These are phyloP conservation scores for Hirtodrosophila alboralis DNA, from an alignment of 2,888 invertebrate genomes.

Conservation along the genomic window DNA sequence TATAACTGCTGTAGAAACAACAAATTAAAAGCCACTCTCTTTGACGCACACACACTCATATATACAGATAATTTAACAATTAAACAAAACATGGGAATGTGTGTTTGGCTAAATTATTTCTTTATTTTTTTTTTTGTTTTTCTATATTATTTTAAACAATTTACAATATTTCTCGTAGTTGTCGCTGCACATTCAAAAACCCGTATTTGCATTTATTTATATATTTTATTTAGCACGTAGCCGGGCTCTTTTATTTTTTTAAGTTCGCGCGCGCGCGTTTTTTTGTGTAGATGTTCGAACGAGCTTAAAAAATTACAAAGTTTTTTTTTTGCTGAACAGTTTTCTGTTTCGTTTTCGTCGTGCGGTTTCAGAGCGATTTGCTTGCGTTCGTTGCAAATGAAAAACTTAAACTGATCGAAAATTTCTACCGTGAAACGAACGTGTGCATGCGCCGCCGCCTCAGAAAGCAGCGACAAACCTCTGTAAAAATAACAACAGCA, in stretches of 20 bases:
- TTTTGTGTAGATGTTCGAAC: slow-evolving; percentile 23
- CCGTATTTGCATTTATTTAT: slow-evolving; percentile 48
- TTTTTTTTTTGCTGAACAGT: slow-evolving; percentile 31
- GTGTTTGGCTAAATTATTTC: slow-evolving; percentile 29
- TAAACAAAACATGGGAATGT: slow-evolving; percentile 48
- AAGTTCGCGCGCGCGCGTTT: slow-evolving; percentile 53
- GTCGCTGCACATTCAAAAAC: slow-evolving; percentile 58
- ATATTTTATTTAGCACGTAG: slow-evolving; percentile 40
- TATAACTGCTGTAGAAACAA: slow-evolving; percentile 43
- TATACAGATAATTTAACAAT: slow-evolving; percentile 49
- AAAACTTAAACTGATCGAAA: slow-evolving; percentile 84
- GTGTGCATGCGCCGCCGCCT: slow-evolving; percentile 72
- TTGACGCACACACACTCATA: slow-evolving; percentile 5
- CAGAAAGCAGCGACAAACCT: slow-evolving; percentile 66
- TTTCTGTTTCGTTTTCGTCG: slow-evolving; percentile 61
- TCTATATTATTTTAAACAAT: slow-evolving; percentile 46
- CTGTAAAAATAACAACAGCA: slow-evolving; percentile 20
- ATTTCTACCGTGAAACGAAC: slow-evolving; percentile 80
- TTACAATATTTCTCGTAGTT: slow-evolving; percentile 53
- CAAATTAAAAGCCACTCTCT: slow-evolving; percentile 52
- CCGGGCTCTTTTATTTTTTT: slow-evolving; percentile 15
- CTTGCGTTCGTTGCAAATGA: slow-evolving; percentile 83
- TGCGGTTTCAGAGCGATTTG: slow-evolving; percentile 57
- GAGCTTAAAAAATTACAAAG: slow-evolving; percentile 36
- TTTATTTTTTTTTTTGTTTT: slow-evolving; percentile 19